These are phyloP conservation scores for Graphium colonna DNA, from an alignment of 2,888 invertebrate species.

Conservation along the genomic window DNA sequence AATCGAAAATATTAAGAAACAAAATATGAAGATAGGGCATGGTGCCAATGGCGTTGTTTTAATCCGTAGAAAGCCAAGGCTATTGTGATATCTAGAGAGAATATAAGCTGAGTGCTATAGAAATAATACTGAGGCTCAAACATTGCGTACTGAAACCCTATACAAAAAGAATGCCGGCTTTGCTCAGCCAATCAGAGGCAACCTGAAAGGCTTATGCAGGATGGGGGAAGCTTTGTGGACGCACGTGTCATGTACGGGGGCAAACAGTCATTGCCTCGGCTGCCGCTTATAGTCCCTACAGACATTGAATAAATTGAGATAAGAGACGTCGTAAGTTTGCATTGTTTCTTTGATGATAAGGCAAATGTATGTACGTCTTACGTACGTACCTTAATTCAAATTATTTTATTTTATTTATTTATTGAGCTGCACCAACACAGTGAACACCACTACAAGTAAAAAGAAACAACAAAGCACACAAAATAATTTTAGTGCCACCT, in stretches of 20 bases:
- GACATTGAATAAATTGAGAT: constrained; percentile 18
- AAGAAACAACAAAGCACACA: too few species aligned
- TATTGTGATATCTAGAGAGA: constrained; percentile 18
- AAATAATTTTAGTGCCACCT: too few species aligned
- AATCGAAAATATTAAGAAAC: too few species aligned
- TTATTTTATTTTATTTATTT: too few species aligned
- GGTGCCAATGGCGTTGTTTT: too few species aligned
- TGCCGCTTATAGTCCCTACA: constrained; percentile 21
- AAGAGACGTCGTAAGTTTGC: neutral
- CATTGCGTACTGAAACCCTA: constrained; percentile 49
- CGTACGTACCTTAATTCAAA: too few species aligned
- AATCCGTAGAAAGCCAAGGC: neutral
- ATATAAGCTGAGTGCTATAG: constrained; percentile 6
- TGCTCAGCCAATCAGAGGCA: constrained; percentile 48
- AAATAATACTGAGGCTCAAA: constrained; percentile 40
- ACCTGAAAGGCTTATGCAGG: constrained; percentile 40
- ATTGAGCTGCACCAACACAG: too few species aligned
- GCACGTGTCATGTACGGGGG: constrained; percentile 36
- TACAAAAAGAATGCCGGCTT: constrained; percentile 43
- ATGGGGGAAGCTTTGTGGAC: constrained; percentile 44
- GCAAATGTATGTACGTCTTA: neutral
- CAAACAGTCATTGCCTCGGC: constrained; percentile 29
- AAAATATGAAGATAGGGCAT: too few species aligned
- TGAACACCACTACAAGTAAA: too few species aligned
- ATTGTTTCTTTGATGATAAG: neutral